phyloP scores from a whole-genome alignment of 2,113 vertebrate genomes.

The Panthera leo region DNA sequence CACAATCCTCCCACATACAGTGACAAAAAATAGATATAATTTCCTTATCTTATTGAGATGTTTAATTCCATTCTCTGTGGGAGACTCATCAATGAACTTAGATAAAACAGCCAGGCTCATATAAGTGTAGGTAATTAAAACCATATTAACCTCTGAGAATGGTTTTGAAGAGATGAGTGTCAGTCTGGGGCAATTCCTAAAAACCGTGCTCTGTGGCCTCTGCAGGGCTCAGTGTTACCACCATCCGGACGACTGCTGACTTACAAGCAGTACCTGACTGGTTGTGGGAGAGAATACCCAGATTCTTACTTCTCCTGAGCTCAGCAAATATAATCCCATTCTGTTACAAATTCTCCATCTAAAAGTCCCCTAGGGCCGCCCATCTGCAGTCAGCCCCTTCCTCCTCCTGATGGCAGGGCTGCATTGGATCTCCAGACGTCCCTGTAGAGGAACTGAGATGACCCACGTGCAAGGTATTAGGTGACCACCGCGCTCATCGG shows the following conservation, averaged over 20 bases:
- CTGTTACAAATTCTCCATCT: not conserved
- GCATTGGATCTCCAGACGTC: rapidly evolving
- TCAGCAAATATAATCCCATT: not conserved
- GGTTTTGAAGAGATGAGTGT: not conserved
- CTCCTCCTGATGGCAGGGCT: not conserved
- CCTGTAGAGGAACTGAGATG: rapidly evolving
- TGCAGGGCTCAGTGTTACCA: not conserved
- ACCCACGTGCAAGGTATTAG: rapidly evolving
- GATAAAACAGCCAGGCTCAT: not conserved
- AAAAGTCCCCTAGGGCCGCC: not conserved
- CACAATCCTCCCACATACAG: not conserved
- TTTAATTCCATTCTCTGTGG: not conserved
- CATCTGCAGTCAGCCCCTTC: not conserved
- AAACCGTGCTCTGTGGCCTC: not conserved
- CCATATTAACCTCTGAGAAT: not conserved
- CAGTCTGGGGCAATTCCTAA: not conserved
- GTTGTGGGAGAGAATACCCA: not conserved
- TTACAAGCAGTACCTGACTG: not conserved
- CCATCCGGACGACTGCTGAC: not conserved
- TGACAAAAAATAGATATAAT: not conserved
- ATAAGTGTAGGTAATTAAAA: not conserved
- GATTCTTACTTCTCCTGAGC: not conserved
- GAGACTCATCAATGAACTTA: not conserved
- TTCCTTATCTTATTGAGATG: not conserved
- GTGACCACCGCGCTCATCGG: not conserved